A percentile compares a stretch with the other conserved stretches of the same genome.
Evolutionary conservation across 1,140 invertebrate genomes (phyloP).

Genomic region (Vollenhovia emeryi): DNA sequence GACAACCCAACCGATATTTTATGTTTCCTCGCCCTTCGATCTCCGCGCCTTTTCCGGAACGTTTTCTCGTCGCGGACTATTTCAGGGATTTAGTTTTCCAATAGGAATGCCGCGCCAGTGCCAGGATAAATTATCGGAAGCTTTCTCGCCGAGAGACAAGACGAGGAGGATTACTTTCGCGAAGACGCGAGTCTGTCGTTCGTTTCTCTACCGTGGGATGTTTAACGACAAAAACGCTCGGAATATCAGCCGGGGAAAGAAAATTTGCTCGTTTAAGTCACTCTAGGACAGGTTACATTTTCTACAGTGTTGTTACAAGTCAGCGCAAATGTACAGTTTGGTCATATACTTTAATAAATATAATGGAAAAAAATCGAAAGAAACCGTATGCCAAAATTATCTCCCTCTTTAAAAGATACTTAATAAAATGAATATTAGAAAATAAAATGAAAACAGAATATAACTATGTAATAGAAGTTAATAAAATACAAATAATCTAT

Average conservation of each 20-base stretch:
- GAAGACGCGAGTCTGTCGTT: constrained; percentile 21
- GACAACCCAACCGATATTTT: constrained; percentile 48
- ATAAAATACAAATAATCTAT: neutral
- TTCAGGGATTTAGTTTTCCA: constrained; percentile 59
- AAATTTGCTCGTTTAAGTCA: neutral
- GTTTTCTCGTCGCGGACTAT: constrained; percentile 50
- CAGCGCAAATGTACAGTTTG: neutral
- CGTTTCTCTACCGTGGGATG: constrained; percentile 21
- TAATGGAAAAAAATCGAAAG: neutral
- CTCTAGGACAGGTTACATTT: neutral
- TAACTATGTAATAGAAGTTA: neutral
- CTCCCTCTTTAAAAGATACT: neutral
- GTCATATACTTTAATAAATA: neutral
- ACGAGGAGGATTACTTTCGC: constrained; percentile 44
- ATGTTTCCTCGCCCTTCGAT: constrained; percentile 52
- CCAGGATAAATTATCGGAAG: constrained; percentile 55
- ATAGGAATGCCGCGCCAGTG: constrained; percentile 43
- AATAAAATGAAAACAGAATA: neutral
- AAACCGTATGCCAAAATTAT: neutral
- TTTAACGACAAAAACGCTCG: constrained; percentile 39
- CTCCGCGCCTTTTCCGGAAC: constrained; percentile 42
- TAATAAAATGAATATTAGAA: neutral
- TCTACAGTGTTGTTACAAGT: neutral
- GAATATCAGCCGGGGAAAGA: neutral
- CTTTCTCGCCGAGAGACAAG: constrained; percentile 34